A percentile compares a stretch with the other conserved stretches of the same genome.
Conservation (phyloP, 2,797 vertebrate genomes). For the Labeo calbasu region DNA sequence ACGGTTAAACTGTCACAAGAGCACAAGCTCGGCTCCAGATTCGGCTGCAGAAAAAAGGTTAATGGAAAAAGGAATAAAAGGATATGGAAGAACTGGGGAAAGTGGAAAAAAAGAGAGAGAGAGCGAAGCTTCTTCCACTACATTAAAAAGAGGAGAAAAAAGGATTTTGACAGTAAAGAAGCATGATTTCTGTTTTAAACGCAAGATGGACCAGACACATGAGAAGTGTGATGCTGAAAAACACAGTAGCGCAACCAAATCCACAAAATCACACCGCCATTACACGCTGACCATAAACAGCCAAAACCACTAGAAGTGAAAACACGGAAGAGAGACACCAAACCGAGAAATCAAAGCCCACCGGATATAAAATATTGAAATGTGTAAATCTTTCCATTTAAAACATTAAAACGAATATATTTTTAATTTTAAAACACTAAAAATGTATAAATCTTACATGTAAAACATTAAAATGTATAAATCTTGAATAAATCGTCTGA, state of each 20-base stretch:
- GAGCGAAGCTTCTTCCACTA: background rate
- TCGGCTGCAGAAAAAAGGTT: background rate
- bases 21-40: background rate
- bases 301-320: background rate
- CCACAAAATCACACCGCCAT: background rate
- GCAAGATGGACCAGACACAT: background rate
- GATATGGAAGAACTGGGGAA: background rate
- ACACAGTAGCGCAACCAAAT: too few relatives aligned
- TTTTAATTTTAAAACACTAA: background rate
- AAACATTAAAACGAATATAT: background rate
- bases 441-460: background rate
- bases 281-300: too few relatives aligned
- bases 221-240: background rate
- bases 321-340: background rate
- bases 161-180: background rate
- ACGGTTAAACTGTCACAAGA: conserved; percentile 56
- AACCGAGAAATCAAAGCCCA: background rate
- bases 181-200: background rate
- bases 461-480: background rate
- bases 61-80: background rate
- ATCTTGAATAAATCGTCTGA: background rate
- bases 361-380: background rate
- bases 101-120: background rate
- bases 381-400: background rate
- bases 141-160: background rate